These are phyloP conservation scores for Rutpela maculata DNA, from an alignment of 2,888 invertebrate genomes.

Conservation along the genomic window DNA sequence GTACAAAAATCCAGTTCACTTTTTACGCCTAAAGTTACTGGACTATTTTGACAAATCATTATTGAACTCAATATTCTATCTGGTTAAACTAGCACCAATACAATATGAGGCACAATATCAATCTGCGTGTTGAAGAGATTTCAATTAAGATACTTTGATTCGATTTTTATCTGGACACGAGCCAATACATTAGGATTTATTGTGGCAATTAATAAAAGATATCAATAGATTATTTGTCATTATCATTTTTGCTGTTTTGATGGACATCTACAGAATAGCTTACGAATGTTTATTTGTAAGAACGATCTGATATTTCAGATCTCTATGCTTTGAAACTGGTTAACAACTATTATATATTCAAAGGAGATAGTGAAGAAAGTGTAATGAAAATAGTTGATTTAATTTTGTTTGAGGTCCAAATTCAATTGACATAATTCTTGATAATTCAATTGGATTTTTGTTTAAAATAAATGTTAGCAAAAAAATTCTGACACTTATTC, in stretches of 20 bases:
- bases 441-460: no score
- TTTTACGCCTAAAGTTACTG: no score
- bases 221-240: neutral
- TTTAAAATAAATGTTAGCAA: no score
- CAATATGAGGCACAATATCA: neutral
- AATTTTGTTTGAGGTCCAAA: neutral
- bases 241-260: neutral
- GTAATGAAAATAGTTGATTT: no score
- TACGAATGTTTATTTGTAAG: neutral
- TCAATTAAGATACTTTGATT: neutral
- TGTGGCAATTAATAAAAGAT: neutral
- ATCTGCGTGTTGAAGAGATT: neutral
- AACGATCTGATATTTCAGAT: neutral
- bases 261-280: neutral
- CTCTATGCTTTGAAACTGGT: no score
- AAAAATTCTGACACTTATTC: no score
- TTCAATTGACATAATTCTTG: no score
- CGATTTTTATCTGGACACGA: neutral
- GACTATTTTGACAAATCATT: constrained; percentile 7
- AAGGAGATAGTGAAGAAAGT: no score
- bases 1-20: no score
- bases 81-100: neutral
- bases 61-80: neutral
- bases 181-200: neutral
- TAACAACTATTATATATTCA: no score